Base-by-base conservation (phyloP, 2,888 invertebrate genomes). In the Eristalis intricaria region DNA sequence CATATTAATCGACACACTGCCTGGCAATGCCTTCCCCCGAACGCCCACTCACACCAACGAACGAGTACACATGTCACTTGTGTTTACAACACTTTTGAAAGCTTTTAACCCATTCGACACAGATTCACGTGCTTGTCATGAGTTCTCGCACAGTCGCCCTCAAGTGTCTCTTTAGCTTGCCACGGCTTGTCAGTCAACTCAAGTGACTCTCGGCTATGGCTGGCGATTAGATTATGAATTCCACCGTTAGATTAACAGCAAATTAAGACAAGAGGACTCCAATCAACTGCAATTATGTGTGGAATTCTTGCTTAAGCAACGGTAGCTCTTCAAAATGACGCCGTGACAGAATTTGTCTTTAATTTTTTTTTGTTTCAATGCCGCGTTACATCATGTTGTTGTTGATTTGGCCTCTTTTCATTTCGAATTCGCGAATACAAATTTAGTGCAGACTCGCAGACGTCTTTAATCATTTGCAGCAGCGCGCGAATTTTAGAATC, bases 71-170 rank as follows among this genome's bases (percentile, higher is more conserved):
- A 43, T 77, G 13, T 73, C 73, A 69, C 40, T 63, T 73, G 56
- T 65, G 73, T 77, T 73, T 77, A 73, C 68, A 60, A 40, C 29
- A 7, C 29, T 22, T 32, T n/a, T 13, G 56, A 61, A 26, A 76
- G 82, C 82, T 82, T 71, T 68, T 19, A 71, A 38, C 22, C 29
- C 66, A 56, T 73, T 56, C 29, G 56, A 68, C 38, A 61, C 50
- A 68, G 73, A 38, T 58, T 69, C 64, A 22, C 32, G 15, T 65
- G 38, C 56, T 69, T 63, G 43, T 23, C 68, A 32, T 32, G 5
- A 43, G 13, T n/a, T 71, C 50, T 19, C 50, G 2, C 50, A 50
- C 50, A 19, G 50, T n/a, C 50, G 19, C 50, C 50, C 50, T 50
- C 50, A 19, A 50, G 50, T 50, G 50, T 19, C 50, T 19, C 50